phyloP scores from a whole-genome alignment of 1,140 invertebrate genomes.

The Drosophila santomea region DNA sequence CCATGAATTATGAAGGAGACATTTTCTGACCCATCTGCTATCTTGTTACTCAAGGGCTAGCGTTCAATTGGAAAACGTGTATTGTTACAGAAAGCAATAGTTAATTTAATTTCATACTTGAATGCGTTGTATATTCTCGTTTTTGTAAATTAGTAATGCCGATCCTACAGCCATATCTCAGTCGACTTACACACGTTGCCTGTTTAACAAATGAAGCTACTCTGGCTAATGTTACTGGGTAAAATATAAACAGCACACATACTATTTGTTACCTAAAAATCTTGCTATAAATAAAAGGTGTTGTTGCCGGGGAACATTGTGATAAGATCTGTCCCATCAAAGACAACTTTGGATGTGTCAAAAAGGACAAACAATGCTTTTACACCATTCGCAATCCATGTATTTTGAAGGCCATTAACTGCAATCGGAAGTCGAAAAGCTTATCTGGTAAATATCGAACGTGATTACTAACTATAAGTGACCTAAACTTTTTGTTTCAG shows the following conservation, averaged over 20 bases:
- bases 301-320: neutral
- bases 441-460: constrained; percentile 14
- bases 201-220: neutral
- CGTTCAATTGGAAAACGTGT: constrained; percentile 11
- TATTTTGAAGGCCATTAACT: constrained; percentile 4
- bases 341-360: constrained; percentile 9
- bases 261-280: neutral
- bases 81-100: constrained; percentile 7
- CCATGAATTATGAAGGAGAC: constrained; percentile 43
- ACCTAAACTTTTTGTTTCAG: neutral
- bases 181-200: neutral
- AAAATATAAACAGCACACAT: neutral
- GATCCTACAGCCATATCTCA: neutral
- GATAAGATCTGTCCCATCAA: constrained; percentile 4
- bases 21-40: constrained; percentile 26
- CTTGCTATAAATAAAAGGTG: neutral
- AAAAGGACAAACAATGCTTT: neutral
- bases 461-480: neutral
- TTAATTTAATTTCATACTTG: constrained; percentile 11
- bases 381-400: constrained; percentile 1
- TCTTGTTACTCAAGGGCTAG: constrained; percentile 7
- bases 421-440: neutral
- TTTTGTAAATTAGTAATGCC: neutral
- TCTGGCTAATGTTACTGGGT: neutral
- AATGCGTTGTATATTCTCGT: neutral